These are phyloP conservation scores for Diarsia brunnea DNA, from an alignment of 2,888 invertebrate species.

Conservation along the genomic window DNA sequence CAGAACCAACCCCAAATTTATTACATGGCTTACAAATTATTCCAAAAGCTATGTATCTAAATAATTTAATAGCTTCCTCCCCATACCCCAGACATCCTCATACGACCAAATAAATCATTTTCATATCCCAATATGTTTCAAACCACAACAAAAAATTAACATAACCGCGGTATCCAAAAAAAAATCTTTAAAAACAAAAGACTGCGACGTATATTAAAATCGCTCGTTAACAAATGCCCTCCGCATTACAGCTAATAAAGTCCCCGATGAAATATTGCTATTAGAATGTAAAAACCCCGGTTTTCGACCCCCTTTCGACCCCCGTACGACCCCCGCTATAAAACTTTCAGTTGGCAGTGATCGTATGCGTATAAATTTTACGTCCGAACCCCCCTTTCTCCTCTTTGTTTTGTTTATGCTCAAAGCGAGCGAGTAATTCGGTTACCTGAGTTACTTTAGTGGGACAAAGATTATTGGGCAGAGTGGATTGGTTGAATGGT, in stretches of 20 bases:
- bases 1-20: neutral
- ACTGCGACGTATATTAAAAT: constrained; percentile 72
- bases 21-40: neutral
- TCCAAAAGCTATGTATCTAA: constrained; percentile 3
- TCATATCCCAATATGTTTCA: constrained; percentile 29
- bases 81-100: constrained; percentile 17
- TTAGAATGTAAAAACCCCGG: constrained; percentile 81
- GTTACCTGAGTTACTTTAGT: constrained; percentile 78
- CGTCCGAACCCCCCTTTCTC: constrained; percentile 69
- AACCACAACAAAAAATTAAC: constrained; percentile 42
- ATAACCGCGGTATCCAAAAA: constrained; percentile 59
- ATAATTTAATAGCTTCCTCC: constrained; percentile 22
- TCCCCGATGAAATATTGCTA: constrained; percentile 84
- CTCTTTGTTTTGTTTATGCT: constrained; percentile 80
- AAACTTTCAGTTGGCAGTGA: constrained; percentile 82
- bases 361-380: constrained; percentile 84
- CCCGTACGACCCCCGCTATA: constrained; percentile 70
- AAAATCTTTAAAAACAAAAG: constrained; percentile 64
- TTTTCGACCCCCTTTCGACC: constrained; percentile 70
- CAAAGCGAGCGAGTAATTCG: constrained; percentile 76
- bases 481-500: constrained; percentile 22
- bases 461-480: constrained; percentile 62
- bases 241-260: constrained; percentile 85
- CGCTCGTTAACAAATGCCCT: constrained; percentile 81
- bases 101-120: constrained; percentile 49